These are phyloP conservation scores for Pipistrellus nathusii DNA, from an alignment of 2,797 vertebrate genomes.

Conservation along the genomic window DNA sequence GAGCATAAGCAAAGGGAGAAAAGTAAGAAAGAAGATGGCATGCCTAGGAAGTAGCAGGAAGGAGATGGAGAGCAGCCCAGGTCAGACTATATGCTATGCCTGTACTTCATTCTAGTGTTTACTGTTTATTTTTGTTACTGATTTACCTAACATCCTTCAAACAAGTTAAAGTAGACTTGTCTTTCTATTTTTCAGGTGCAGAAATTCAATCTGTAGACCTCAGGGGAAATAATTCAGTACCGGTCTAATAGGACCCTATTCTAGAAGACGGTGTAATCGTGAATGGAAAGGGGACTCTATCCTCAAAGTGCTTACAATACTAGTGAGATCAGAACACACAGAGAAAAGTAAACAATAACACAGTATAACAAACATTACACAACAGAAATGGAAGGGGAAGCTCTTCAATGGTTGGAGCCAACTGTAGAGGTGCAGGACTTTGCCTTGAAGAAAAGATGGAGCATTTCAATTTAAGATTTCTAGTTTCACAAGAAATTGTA, in stretches of 20 bases:
- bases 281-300: neutral
- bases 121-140: neutral
- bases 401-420: neutral
- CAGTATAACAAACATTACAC: neutral
- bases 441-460: neutral
- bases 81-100: neutral
- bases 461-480: neutral
- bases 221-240: neutral
- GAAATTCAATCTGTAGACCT: neutral
- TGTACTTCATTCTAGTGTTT: neutral
- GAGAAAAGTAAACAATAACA: neutral
- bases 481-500: neutral
- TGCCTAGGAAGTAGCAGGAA: neutral
- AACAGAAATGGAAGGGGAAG: neutral
- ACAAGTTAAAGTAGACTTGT: neutral
- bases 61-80: neutral
- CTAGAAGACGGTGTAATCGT: neutral
- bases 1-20: neutral
- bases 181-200: neutral
- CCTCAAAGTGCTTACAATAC: neutral
- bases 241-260: neutral
- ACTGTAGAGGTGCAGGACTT: neutral
- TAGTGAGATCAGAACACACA: conserved; percentile 6
- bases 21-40: neutral
- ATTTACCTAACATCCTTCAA: neutral